Evolutionary conservation across 92 coral and sea anemone species (phyloP).

Genomic region (Phenganax stokvisi): DNA sequence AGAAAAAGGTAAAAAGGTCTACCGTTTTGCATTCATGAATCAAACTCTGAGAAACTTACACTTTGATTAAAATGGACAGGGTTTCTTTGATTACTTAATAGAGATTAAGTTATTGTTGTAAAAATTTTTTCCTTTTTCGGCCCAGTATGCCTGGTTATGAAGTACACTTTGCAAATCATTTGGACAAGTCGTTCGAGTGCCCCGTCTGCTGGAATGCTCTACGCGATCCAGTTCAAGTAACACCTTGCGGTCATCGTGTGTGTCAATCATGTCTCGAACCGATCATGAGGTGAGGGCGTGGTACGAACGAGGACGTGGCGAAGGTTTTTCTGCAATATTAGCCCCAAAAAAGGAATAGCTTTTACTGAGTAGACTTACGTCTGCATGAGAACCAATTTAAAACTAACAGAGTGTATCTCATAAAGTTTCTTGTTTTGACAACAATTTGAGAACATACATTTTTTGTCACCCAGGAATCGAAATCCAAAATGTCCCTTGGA

Average conservation of each 20-base stretch:
- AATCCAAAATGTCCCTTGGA: conserved; percentile 92
- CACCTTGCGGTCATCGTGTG: conserved; percentile 98
- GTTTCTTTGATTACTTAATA: not conserved
- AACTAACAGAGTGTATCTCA: no score
- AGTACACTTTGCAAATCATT: conserved; percentile 59
- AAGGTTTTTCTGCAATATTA: no score
- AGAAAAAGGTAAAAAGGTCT: no score
- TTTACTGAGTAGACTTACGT: no score
- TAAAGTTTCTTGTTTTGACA: no score
- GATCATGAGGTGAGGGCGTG: conserved; percentile 59
- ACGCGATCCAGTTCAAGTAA: conserved; percentile 95
- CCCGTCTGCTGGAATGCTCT: conserved; percentile 89
- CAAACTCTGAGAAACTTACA: no score
- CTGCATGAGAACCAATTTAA: no score
- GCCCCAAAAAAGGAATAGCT: no score
- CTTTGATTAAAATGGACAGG: not conserved
- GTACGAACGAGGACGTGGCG: no score
- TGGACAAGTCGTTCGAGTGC: conserved; percentile 96
- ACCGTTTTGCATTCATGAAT: no score
- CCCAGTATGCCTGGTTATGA: conserved; percentile 89
- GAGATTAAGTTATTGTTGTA: not conserved
- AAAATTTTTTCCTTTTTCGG: not conserved
- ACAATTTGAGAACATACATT: no score
- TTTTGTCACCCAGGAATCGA: conserved; percentile 55
- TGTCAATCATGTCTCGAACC: conserved; percentile 92